Evolutionary conservation across 2,797 vertebrate species (phyloP), one percentile per base, ranked within the genome.

Genomic region (Myotis myotis): DNA sequence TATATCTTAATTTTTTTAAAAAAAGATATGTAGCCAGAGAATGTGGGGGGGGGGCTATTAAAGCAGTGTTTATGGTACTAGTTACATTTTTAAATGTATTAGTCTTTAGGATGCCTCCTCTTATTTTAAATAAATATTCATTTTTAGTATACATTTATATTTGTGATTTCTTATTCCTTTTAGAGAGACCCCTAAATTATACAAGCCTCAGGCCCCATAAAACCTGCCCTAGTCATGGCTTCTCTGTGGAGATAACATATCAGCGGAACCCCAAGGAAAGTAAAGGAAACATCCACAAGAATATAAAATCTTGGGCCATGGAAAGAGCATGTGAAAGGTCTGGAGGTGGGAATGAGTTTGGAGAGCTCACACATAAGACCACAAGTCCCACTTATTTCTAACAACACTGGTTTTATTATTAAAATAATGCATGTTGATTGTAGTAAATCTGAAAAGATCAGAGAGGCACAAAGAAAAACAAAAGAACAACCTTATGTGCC

Each of bases 91-190:
- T n/a, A 5, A 79, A 66, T 55, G 53, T 53, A 87, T 78, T 33
- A 44, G 19, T 64, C 44, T 79, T 71, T 79, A 28, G 55, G 23
- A 38, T 79, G 15, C 30, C 12, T 51, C 76, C 62, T 75, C 25
- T 92, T 79, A 84, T 79, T 82, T 57, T 78, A 78, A 64, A 36
- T 92, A 87, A 87, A 53, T 70, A 82, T 23, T 92, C 60, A 94
- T 41, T 91, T 47, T 82, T 41, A 33, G 57, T 60, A 60, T 62
- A 91, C 76, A 76, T 49, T 76, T 87, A 30, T 91, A 60, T 66
- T 60, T 15, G 30, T 68, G 6, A 74, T 33, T 68, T 66, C 66
- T 28, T 60, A 49, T 36, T 76, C 13, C 11, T 94, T 86, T 94
- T 66, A 87, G 86, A 55, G 28, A 87, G 53, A 89, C 12, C 12